Base-by-base conservation (phyloP, 2,113 vertebrate genomes). In the Pterophyllum scalare region DNA sequence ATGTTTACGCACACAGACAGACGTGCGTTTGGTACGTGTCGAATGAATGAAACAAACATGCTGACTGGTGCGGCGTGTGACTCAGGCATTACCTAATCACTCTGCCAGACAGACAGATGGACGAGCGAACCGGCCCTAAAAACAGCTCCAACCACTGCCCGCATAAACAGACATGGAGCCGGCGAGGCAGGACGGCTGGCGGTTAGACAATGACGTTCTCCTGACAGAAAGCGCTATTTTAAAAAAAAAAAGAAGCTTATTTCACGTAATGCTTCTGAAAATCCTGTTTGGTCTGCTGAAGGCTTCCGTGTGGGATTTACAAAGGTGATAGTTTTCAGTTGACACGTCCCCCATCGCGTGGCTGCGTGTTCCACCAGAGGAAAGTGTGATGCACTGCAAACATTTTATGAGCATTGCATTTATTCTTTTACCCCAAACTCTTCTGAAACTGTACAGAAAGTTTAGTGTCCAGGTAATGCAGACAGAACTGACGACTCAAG, bases 21-120 rank as follows among this genome's bases (percentile, higher is more conserved):
- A 28, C 65, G 7, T 70, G 2, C 65, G 10, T 70, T 2, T 5
- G 1, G 20, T 14, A 15, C 17, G n/a, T 19, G 38, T 64, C 33
- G 67, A 78, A 28, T 81, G 59, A 87, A 72, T 49, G 82, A 87
- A 54, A 35, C 76, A 59, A 80, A 76, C 85, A 52, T 6, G 46
- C 79, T 56, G 79, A 79, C 77, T 72, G 58, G 61, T 77, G 43
- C 12, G 11, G 46, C 80, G 61, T 80, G 60, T 88, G 91, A 92
- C 87, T 92, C 88, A 77, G 60, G 62, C 85, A 20, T 87, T 79
- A 81, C 83, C 72, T 70, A 80, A 92, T 79, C 84, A 61, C 65
- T 65, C 74, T 54, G 76, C 85, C 82, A 91, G 89, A 87, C 90
- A 77, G 87, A 83, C 87, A 85, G 85, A 93, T 86, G 88, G 91